A percentile compares a stretch with the other conserved stretches of the same genome.
phyloP scores from a whole-genome alignment of 2,113 vertebrate species.

The Plestiodon gilberti region DNA sequence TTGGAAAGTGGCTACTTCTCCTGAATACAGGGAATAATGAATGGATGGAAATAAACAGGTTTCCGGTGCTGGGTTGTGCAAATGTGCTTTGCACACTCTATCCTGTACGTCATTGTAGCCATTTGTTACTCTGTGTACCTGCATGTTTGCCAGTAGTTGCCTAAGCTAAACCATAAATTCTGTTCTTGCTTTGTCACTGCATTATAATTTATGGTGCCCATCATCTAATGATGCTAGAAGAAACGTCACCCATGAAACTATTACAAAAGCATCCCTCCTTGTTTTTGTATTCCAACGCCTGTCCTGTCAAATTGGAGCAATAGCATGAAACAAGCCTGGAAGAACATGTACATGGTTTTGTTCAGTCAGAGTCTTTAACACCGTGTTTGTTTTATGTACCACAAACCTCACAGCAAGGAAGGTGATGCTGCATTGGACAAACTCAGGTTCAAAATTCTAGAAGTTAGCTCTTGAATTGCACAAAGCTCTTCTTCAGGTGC shows the following conservation, averaged over 20 bases:
- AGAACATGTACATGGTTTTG: not conserved
- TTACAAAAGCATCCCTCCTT: not conserved
- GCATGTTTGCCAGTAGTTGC: conserved; percentile 2
- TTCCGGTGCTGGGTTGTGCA: not conserved
- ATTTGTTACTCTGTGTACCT: not conserved
- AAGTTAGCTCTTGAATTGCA: not conserved
- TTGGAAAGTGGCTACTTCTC: too few relatives aligned
- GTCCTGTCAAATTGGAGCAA: not conserved
- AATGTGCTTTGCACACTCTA: not conserved
- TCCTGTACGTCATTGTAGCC: not conserved
- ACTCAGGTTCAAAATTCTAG: not conserved
- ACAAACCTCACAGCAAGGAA: not conserved
- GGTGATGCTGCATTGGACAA: not conserved
- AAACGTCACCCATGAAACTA: not conserved
- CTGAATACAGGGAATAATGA: not conserved
- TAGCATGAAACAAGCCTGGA: not conserved
- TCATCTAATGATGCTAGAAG: not conserved
- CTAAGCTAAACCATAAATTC: not conserved
- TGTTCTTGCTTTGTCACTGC: not conserved
- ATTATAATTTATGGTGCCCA: not conserved
- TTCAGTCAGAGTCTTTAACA: not conserved
- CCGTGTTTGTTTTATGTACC: not conserved
- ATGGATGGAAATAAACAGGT: not conserved
- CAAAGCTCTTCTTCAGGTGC: not conserved
- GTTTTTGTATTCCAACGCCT: not conserved